Conservation (phyloP, 92 coral and sea anemone species). For the Epizoanthus scotinus region DNA sequence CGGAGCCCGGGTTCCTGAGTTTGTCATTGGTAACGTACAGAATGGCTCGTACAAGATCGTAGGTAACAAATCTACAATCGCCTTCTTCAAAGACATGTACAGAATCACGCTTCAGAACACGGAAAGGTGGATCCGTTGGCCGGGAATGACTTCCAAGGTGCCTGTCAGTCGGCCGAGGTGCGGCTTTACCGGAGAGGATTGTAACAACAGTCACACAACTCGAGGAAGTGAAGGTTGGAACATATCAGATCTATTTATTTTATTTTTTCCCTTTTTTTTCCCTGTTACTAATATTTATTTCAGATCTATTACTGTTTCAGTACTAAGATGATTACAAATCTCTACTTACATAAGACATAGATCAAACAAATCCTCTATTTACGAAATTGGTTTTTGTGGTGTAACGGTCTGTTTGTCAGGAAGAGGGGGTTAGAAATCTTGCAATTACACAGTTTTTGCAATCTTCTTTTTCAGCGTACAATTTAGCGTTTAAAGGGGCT, state of each 20-base stretch:
- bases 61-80: constrained; percentile 41
- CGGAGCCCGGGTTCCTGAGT: constrained; percentile 72
- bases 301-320: neutral
- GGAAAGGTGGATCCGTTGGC: constrained; percentile 55
- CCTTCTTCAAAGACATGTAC: constrained; percentile 14
- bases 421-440: too few relatives aligned
- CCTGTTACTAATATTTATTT: too few relatives aligned
- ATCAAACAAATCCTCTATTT: too few relatives aligned
- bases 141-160: constrained; percentile 49
- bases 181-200: constrained; percentile 61
- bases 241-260: neutral
- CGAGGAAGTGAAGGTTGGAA: constrained; percentile 5
- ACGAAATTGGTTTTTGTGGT: too few relatives aligned
- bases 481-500: too few relatives aligned
- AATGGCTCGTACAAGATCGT: constrained; percentile 57
- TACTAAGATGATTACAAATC: too few relatives aligned
- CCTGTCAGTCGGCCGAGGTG: constrained; percentile 68
- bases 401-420: too few relatives aligned
- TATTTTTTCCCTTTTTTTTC: too few relatives aligned
- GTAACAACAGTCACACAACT: neutral
- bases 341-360: too few relatives aligned
- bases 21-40: constrained; percentile 74
- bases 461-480: too few relatives aligned
- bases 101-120: neutral
- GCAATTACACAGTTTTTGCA: too few relatives aligned